Evolutionary conservation across 35 echinoderm and acorn worm species (phyloP), one percentile per base, ranked within the genome.

Genomic region (Acanthaster planci): DNA sequence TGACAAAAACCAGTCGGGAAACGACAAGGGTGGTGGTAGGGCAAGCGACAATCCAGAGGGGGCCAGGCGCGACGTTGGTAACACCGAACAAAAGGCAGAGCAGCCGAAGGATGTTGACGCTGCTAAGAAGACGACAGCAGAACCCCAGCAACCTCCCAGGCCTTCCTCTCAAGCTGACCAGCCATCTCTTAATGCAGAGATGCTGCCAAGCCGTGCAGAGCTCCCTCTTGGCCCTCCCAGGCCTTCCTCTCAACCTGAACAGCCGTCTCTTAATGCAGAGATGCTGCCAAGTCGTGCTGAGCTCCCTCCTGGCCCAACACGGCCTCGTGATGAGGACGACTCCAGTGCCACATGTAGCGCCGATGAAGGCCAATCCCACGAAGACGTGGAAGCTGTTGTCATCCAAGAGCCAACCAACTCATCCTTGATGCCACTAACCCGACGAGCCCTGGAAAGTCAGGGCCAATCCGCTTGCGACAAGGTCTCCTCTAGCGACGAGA

Each of bases 331-430:
- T 9, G 96, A 99, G 60, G 91, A 93, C 15, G 96, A 99, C 42
- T 90, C 91, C 30, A 99, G 96, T 59, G 96, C 96, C 22, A 99
- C 96, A 23, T 91, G 89, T 37, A 99, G 92, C 37, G 96, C 92
- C 7, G 96, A 99, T 58, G 95, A 98, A 79, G 91, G 84, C 32
- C 83, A 90, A 53, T 56, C 76, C 29, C 87, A 90, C 52, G 89
- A 95, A 7, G 93, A 95, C 58, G 38, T 93, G 42, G 38, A 76
- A 36, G 86, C 90, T 29, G 84, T 82, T 14, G 64, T 55, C 29
- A 51, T 57, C 35, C 81, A 51, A 18, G 54, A 83, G 7, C 56
- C 81, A 8, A 19, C 54, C 35, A 54, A 72, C 64, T 83, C 51
- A 10, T 81, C 79, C 7, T 22, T 53, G 38, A 44, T 52, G 79